These are phyloP conservation scores for Mormyrus iriodes DNA, from an alignment of 2,113 vertebrate genomes.

Conservation along the genomic window DNA sequence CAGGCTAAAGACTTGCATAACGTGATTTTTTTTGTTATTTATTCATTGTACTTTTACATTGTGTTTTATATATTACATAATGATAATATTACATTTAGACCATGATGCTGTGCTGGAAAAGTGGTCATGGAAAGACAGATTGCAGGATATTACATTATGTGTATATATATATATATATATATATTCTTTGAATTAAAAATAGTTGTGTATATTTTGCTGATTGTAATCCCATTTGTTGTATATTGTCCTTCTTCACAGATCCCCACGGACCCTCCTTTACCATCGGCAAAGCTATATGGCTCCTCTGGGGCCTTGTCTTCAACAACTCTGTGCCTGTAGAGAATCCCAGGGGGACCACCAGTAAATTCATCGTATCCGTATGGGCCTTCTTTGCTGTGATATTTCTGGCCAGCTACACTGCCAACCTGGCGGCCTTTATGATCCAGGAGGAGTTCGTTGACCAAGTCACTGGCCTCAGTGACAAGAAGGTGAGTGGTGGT, in stretches of 20 bases:
- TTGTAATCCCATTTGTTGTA: not conserved
- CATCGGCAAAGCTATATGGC: conserved; percentile 93
- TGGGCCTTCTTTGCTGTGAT: conserved; percentile 99
- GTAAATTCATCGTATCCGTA: conserved; percentile 96
- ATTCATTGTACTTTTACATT: not conserved
- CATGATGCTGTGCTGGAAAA: not conserved
- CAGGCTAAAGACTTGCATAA: not conserved
- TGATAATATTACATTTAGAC: not conserved
- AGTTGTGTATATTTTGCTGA: not conserved
- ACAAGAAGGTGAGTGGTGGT: conserved; percentile 83
- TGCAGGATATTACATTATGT: not conserved
- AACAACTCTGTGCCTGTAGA: conserved; percentile 98
- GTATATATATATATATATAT: not conserved
- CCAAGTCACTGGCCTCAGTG: conserved; percentile 95
- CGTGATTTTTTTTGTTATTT: not conserved
- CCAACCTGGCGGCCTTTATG: conserved; percentile 98
- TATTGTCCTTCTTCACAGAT: conserved; percentile 52
- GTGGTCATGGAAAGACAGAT: not conserved
- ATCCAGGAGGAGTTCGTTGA: conserved; percentile 99
- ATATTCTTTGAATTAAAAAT: not conserved
- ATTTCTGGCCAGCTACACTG: conserved; percentile 95
- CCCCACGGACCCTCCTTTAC: conserved; percentile 95
- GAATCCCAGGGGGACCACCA: conserved; percentile 93
- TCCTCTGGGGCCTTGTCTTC: conserved; percentile 96
- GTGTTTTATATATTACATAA: not conserved